Evolutionary conservation across 2,113 vertebrate genomes (phyloP).

Genomic region (Sorex araneus): DNA sequence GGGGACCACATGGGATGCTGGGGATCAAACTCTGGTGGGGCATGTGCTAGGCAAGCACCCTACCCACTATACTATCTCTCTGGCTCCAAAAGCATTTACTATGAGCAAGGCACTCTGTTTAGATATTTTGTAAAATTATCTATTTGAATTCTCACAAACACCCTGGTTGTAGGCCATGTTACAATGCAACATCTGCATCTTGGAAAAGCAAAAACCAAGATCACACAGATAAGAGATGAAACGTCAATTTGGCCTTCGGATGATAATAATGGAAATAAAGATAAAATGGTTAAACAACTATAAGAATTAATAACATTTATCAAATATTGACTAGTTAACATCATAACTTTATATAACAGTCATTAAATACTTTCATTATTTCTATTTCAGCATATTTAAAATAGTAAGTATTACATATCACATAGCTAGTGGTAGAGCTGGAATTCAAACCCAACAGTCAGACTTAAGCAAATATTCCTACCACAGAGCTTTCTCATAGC

Average conservation of each 20-base stretch:
- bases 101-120: not conserved
- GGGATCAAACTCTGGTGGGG: too few species aligned
- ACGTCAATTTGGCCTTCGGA: not conserved
- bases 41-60: too few species aligned
- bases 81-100: constrained; percentile 20
- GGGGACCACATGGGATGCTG: too few species aligned
- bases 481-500: not conserved
- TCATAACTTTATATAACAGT: not conserved
- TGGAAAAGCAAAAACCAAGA: constrained; percentile 54
- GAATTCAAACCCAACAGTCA: constrained; percentile 35
- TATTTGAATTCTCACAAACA: constrained; percentile 43
- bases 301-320: constrained; percentile 26
- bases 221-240: constrained; percentile 13
- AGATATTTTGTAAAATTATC: constrained; percentile 28
- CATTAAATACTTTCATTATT: constrained; percentile 18
- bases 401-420: not conserved
- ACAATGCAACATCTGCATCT: constrained; percentile 2
- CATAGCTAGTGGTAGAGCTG: constrained; percentile 18
- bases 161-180: constrained; percentile 2
- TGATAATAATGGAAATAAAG: not conserved
- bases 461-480: not conserved
- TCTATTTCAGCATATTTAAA: constrained; percentile 18
- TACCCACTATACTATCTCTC: too few species aligned
- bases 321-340: constrained; percentile 3
- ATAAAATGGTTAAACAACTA: constrained; percentile 15